These are phyloP conservation scores for Squalus acanthias DNA, from an alignment of 2,797 vertebrate species.

Conservation along the genomic window DNA sequence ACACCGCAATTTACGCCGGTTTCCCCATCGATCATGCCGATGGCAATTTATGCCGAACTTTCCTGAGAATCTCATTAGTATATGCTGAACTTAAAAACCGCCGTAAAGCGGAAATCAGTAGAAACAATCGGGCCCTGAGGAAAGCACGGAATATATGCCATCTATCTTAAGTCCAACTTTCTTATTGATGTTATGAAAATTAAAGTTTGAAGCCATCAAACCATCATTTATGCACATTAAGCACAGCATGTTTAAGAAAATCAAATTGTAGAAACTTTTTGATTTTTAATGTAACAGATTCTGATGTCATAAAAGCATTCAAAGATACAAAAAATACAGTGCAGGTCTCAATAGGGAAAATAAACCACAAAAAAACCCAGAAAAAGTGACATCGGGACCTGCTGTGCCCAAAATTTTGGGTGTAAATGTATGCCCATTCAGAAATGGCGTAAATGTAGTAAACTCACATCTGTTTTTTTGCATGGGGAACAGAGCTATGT, in stretches of 20 bases:
- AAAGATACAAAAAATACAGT: background rate
- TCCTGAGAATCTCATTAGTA: background rate
- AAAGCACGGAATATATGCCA: background rate
- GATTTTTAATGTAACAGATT: background rate
- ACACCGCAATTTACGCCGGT: background rate
- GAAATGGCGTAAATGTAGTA: background rate
- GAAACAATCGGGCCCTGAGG: background rate
- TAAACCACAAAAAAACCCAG: background rate
- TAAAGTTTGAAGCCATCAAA: background rate
- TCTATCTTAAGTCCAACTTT: background rate
- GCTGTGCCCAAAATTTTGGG: background rate
- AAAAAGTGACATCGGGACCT: background rate
- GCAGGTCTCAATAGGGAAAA: background rate
- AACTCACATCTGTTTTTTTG: background rate
- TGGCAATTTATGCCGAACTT: background rate
- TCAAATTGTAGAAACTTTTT: background rate
- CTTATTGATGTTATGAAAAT: background rate
- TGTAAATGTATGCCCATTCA: background rate
- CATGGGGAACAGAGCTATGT: too few species aligned
- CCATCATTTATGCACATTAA: background rate
- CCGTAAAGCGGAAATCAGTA: background rate
- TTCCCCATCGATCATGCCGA: background rate
- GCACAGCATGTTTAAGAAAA: background rate
- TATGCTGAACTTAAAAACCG: background rate
- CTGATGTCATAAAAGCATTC: background rate